Base-by-base conservation (phyloP, 2,888 invertebrate genomes). In the Zygogramma bicolorata region DNA sequence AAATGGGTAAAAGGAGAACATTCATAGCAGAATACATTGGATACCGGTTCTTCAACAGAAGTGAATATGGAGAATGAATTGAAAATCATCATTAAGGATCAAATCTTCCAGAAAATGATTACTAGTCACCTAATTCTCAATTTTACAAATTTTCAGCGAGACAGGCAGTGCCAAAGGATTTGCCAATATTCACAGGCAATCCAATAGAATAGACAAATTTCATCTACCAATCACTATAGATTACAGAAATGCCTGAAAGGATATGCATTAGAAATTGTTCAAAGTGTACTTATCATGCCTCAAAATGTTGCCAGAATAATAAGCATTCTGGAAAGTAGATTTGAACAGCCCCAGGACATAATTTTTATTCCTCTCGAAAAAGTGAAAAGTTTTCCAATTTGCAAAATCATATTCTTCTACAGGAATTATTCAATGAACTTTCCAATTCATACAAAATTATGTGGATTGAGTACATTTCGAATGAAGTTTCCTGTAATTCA, bases 201-300 rank as follows among this genome's bases (percentile, higher is more conserved):
- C 58, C 58, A 3, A 15, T 58, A 29, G 58, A 58, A 29, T 58
- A 29, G 58, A 25, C 58, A 29, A 58, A 58, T 58, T 58, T 58
- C 58, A 27, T 27, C 29, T 58, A 18, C 15, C 58, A 58, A 25
- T 58, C n/a, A 13, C 40, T n/a, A 10, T 3, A 40, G n/a, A 40
- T 13, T 40, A 7, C 8, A 40, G n/a, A 40, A 40, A 40, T n/a
- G 40, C 13, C 10, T n/a, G 40, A n/a, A 40, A 10, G 40, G 40
- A n/a, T 10, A 13, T 10, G 40, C 40, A 10, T 10, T n/a, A 3
- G 3, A 40, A 40, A 40, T 40, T 40, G 40, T 40, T 40, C 40
- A 40, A n/a, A n/a, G 40, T 13, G 8, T 40, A 40, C 10, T 40
- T 6, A 40, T 40, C 13, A 40, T 40, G 40, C n/a, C n/a, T 13